Base-by-base conservation (phyloP, 1,140 invertebrate species). In the Chironomus tepperi region DNA sequence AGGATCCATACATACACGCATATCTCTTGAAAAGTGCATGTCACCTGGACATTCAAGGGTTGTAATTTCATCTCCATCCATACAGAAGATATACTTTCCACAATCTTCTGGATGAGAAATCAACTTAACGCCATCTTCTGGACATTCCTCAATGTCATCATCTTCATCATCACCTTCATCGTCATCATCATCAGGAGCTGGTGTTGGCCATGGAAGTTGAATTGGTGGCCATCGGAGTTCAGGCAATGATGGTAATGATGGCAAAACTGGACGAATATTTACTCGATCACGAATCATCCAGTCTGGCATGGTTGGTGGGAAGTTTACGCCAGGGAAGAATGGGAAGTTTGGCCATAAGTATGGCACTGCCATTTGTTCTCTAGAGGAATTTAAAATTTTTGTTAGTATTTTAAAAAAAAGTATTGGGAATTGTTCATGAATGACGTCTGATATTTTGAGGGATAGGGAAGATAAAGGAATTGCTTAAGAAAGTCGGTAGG, bases 21-120 rank as follows among this genome's bases (percentile, higher is more conserved):
- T n/a, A 1, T 70, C 65, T 9, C 65, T n/a, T 18, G 65, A 70
- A 16, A 70, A 70, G 18, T 70, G 65, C 6, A 70, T 18, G 9
- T 21, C 65, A 8, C n/a, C n/a, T 70, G 65, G 65, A 70, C 65
- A 70, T n/a, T n/a, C n/a, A 70, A 18, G 65, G 2, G 47, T 57
- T 12, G 16, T 16, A 19, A 70, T 19, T 19, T 70, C 65, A 70
- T 19, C 65, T 3, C 65, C 65, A 8, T 21, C 65, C 9, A 70
- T 8, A 16, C 65, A 70, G 1, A 70, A 70, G 7, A 70, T 70
- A 21, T 70, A 70, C 19, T 70, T 70, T 70, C 18, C 65, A 6
- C 65, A 70, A 2, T 70, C 18, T 7, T 18, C 19, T 0, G 65
- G 65, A 19, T 70, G 18, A 21, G 65, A 70, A 70, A 70, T 70